These are phyloP conservation scores for Sphaerophoria rueppellii DNA, from an alignment of 2,888 invertebrate genomes.

Conservation along the genomic window DNA sequence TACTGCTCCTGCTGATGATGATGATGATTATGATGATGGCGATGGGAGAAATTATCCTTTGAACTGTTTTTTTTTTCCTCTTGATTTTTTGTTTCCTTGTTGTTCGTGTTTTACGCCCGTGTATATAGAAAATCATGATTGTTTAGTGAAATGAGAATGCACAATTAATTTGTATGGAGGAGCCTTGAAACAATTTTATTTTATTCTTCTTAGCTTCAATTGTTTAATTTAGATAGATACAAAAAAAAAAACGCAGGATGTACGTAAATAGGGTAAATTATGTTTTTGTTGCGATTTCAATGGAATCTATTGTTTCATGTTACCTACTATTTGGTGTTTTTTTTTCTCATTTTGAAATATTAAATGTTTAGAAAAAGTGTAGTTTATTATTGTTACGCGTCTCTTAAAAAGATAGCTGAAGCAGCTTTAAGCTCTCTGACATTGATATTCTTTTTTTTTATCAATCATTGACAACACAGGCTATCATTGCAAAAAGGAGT, in stretches of 20 bases:
- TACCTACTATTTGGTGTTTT: neutral
- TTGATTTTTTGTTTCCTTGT: slow-evolving; percentile 15
- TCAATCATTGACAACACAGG: too few relatives aligned
- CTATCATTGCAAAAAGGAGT: too few relatives aligned
- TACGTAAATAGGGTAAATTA: slow-evolving; percentile 20
- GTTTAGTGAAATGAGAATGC: slow-evolving; percentile 37
- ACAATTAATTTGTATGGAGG: slow-evolving; percentile 35
- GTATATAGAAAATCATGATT: slow-evolving; percentile 14
- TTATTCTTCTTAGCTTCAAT: neutral
- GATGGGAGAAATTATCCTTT: slow-evolving; percentile 36
- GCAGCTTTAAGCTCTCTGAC: too few relatives aligned
- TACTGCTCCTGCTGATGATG: too few relatives aligned
- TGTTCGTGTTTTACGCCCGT: neutral
- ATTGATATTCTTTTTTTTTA: too few relatives aligned
- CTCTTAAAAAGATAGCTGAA: too few relatives aligned
- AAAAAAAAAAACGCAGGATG: too few relatives aligned
- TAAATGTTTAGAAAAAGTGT: too few relatives aligned
- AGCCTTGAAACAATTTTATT: slow-evolving; percentile 26
- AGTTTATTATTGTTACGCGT: too few relatives aligned
- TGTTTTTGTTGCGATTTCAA: neutral
- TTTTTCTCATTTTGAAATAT: too few relatives aligned
- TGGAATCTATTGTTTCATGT: too few relatives aligned
- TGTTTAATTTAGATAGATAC: neutral
- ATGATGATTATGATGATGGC: neutral
- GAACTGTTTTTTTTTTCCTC: slow-evolving; percentile 7